A percentile compares a stretch with the other conserved stretches of the same genome.
Evolutionary conservation across 1,140 invertebrate genomes (phyloP).

Genomic region (Bathynomus jamesi): DNA sequence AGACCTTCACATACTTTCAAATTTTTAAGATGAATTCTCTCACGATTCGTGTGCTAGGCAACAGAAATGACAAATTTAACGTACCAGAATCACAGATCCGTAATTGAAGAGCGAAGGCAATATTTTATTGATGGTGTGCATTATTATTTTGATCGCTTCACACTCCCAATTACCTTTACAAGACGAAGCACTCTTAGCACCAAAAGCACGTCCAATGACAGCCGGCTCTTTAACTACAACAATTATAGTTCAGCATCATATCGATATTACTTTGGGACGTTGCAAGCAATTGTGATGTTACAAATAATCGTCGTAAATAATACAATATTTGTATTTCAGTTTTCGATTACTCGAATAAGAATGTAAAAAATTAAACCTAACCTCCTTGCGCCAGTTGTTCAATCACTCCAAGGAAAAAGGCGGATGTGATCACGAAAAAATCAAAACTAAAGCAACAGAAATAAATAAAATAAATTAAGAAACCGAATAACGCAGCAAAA

Average conservation of each 20-base stretch:
- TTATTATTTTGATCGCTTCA: conserved; percentile 47
- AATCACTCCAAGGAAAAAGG: conserved; percentile 44
- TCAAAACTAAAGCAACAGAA: conserved; percentile 47
- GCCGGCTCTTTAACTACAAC: conserved; percentile 41
- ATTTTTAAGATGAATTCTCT: too few species aligned
- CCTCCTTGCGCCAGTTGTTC: conserved; percentile 39
- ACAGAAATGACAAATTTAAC: conserved; percentile 32
- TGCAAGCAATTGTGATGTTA: too few species aligned
- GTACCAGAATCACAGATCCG: conserved; percentile 49
- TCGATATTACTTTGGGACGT: too few species aligned
- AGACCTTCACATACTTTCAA: too few species aligned
- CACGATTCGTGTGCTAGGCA: too few species aligned
- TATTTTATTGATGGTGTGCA: conserved; percentile 48
- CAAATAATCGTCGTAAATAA: too few species aligned
- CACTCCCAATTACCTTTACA: conserved; percentile 48
- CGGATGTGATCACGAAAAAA: conserved; percentile 47
- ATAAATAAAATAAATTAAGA: background rate
- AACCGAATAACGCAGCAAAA: background rate
- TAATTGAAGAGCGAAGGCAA: conserved; percentile 49
- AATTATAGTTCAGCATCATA: too few species aligned
- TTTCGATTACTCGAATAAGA: too few species aligned
- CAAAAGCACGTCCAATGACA: conserved; percentile 46
- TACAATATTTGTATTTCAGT: too few species aligned
- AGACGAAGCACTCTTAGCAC: conserved; percentile 48
- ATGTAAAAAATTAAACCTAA: too few species aligned